Base-by-base conservation (phyloP, 2,113 vertebrate species). In the Sturnus vulgaris region DNA sequence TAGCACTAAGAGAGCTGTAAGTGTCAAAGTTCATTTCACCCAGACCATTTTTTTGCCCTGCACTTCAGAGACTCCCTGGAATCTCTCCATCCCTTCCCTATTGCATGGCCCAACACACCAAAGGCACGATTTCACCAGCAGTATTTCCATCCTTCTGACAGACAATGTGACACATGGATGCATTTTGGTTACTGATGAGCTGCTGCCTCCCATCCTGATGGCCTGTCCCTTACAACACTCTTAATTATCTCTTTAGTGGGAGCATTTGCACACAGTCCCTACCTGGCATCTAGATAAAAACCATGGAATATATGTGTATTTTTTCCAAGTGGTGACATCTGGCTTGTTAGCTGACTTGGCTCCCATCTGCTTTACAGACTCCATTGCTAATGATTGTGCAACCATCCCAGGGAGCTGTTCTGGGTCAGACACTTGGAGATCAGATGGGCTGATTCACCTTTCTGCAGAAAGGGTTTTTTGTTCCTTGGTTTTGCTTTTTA, bases 271-370 rank as follows among this genome's bases (percentile, higher is more conserved):
- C 83, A 70, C 30, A 69, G 46, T 76, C 13, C 47, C 66, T 96
- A 92, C 92, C 94, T 95, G 82, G 77, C 80, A 95, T 75, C 92
- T 59, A 70, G 69, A 93, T 89, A 89, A 92, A 93, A 95, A 24
- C 4, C 49, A 31, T 15, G 39, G 52, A 91, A 53, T 56, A 31
- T 25, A 5, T 23, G 10, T 39, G 1, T 65, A 27, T 69, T 78
- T 89, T 92, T 69, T 47, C 86, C 81, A 84, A 84, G 42, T 5
- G 6, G 65, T 84, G 90, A 89, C 93, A 96, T 97, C 90, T 97
- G 96, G 83, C 77, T 93, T 91, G 88, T 94, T 96, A 92, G 66
- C 90, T 95, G 80, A 59, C 40, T 94, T 93, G 88, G 95, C 77
- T 89, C 64, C 75, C 7, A 3, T 91, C 83, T 83, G 59, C 5